Conservation (phyloP, 1,140 invertebrate species). For the Apis dorsata region DNA sequence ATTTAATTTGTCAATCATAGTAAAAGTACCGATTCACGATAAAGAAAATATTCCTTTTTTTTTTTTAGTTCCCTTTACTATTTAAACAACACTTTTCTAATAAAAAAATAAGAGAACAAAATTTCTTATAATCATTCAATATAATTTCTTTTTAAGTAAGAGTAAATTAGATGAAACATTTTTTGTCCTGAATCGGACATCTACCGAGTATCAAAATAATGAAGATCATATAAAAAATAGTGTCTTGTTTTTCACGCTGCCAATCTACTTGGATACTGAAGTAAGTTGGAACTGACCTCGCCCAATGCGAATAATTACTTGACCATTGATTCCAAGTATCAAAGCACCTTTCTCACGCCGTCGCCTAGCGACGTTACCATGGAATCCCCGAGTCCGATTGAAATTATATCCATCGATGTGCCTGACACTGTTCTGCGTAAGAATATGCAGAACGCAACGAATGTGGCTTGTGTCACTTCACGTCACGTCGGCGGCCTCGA, state of each 20-base stretch:
- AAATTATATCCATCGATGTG: slow-evolving; percentile 77
- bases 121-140: too few relatives aligned
- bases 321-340: slow-evolving; percentile 72
- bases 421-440: slow-evolving; percentile 78
- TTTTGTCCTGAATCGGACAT: slow-evolving; percentile 41
- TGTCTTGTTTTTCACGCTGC: slow-evolving; percentile 75
- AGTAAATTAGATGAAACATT: background rate
- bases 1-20: background rate
- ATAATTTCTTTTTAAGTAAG: too few relatives aligned
- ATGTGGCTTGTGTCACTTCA: slow-evolving; percentile 41
- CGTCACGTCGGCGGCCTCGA: slow-evolving; percentile 68
- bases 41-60: background rate
- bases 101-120: too few relatives aligned
- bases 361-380: slow-evolving; percentile 81
- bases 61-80: background rate
- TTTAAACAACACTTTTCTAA: background rate
- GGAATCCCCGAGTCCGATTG: slow-evolving; percentile 79
- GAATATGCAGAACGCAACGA: slow-evolving; percentile 71
- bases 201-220: background rate
- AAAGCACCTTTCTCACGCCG: slow-evolving; percentile 78
- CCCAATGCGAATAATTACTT: slow-evolving; percentile 72
- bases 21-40: slow-evolving; percentile 36
- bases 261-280: slow-evolving; percentile 69
- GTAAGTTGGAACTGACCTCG: slow-evolving; percentile 77
- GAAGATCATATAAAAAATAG: slow-evolving; percentile 46